Evolutionary conservation across 2,888 invertebrate species (phyloP), one percentile per base, ranked within the genome.

Genomic region (Leucophenga maculata): DNA sequence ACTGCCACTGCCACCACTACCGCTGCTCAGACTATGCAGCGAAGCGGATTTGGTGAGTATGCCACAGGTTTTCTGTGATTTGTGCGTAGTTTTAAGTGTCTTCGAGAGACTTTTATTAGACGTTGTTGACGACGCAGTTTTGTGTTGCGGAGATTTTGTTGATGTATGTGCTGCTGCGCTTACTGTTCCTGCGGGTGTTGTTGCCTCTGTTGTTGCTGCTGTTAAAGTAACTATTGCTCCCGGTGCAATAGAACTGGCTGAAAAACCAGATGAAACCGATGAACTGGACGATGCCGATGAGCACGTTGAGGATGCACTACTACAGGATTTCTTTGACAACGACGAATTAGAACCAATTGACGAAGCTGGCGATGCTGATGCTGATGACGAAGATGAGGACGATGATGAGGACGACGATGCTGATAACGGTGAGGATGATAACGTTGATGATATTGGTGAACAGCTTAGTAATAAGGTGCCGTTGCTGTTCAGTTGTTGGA

Each of bases 41-140:
- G 85, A 84, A 48, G 86, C 79, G 48, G 86, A 86, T 69, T 86
- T 85, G 66, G 84, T 83, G 72, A 85, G 57, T 66, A 81, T 83
- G n/a, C 79, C 79, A 55, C 82, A 72, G 32, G 44, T 48, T 44
- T 31, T 72, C 32, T 55, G 64, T 46, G 79, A 67, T 76, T 82
- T 82, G 52, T 82, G 84, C 16, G 83, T 82, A 72, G 81, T 76
- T 69, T 81, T 81, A 0, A 83, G 8, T 0, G 84, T 80, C 66
- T 84, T 70, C 20, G 82, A 57, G 9, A 84, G 75, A 72, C 78
- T 77, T 78, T 85, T 80, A 64, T 69, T 75, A 68, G 26, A 50
- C 3, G 39, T 14, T 32, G 60, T 16, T 62, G 26, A 50, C 3
- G 39, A 11, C 22, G 60, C 14, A 57, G 70, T 31, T 68, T 57